These are phyloP conservation scores for Drosophila serrata DNA, from an alignment of 1,140 invertebrate genomes.

Conservation along the genomic window DNA sequence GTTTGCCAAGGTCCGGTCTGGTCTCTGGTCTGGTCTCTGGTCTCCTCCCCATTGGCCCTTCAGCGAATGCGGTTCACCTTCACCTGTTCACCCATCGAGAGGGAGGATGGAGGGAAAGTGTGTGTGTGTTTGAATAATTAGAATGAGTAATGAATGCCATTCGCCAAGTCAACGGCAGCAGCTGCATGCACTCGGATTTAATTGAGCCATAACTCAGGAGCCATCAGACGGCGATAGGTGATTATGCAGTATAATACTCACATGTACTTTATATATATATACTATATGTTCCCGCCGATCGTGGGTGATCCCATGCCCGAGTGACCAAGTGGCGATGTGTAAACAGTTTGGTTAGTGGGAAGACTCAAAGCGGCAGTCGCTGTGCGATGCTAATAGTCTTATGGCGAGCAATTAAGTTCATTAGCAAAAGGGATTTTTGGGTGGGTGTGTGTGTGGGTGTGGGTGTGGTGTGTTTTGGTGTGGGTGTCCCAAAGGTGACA, in stretches of 20 bases:
- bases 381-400: constrained; percentile 62
- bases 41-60: not conserved
- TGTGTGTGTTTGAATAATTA: constrained; percentile 30
- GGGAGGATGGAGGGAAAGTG: not conserved
- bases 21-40: not conserved
- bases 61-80: constrained; percentile 26
- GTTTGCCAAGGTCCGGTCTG: constrained; percentile 7
- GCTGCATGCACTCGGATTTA: constrained; percentile 69
- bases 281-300: constrained; percentile 7
- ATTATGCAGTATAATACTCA: constrained; percentile 14
- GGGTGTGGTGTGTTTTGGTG: not conserved
- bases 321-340: constrained; percentile 58
- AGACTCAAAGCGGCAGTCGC: constrained; percentile 15
- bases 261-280: not conserved
- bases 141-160: constrained; percentile 45
- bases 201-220: constrained; percentile 41
- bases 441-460: not conserved
- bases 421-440: constrained; percentile 22
- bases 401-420: constrained; percentile 70
- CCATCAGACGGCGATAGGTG: constrained; percentile 16
- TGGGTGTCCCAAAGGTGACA: not conserved
- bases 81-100: not conserved
- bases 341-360: constrained; percentile 59
- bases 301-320: constrained; percentile 23
- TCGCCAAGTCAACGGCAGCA: constrained; percentile 33